Base-by-base conservation (phyloP, 2,888 invertebrate genomes). In the Linnaemya vulpina region DNA sequence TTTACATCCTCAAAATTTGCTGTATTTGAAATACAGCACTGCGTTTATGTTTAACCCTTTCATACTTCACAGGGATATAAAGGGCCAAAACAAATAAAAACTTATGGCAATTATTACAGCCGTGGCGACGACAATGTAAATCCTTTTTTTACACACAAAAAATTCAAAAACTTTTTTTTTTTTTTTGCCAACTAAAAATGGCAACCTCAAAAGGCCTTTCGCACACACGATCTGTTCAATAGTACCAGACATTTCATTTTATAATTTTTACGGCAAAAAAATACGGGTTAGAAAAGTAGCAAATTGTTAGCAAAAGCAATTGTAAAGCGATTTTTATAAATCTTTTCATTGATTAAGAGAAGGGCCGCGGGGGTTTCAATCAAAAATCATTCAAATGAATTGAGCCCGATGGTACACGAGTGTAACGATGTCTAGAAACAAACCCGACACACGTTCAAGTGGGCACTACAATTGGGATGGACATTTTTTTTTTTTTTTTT, bases 211-310 rank as follows among this genome's bases (percentile, higher is more conserved):
- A 65, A 46, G 38, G 46, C 38, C 30, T 51, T 20, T 85, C n/a
- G 30, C 3, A 88, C 63, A 87, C 88, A 88, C 88, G 89, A 90
- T 90, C 90, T 90, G 90, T 90, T 90, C 90, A 90, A 90, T 88
- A 85, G 67, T 86, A 74, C 79, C 10, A 63, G n/a, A 38, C 13
- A 13, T 74, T 81, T 87, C 25, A 17, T 38, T n/a, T 43, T 8
- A 3, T 17, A 25, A 43, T 3, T 46, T 81, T 87, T 86, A 89
- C 86, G 82, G 20, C 63, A 43, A 43, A 35, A 83, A 87, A 40
- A 60, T 87, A 67, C 87, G 89, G 89, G 87, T 86, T 77, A 88
- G 86, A 87, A 70, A 78, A 84, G 55, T 85, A 81, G 62, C 79
- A 68, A 76, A 22, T 67, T 88, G 88, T 87, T 70, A 88, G 89